Evolutionary conservation across 2,797 vertebrate species (phyloP).

Genomic region (Smutsia gigantea): DNA sequence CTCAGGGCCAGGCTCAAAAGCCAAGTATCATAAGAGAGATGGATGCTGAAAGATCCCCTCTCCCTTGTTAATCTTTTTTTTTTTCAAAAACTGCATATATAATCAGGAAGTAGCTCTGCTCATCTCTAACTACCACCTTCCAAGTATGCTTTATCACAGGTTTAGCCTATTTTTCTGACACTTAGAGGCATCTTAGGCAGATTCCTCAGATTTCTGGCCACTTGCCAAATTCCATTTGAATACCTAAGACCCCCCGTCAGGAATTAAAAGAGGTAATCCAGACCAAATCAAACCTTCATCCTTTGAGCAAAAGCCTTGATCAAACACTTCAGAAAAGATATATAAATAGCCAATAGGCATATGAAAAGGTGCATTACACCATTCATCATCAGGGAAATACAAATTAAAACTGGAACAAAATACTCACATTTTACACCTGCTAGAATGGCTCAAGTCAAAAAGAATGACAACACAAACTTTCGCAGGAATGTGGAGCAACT

Average conservation of each 20-base stretch:
- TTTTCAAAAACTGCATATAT: not conserved
- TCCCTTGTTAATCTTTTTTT: not conserved
- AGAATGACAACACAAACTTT: not conserved
- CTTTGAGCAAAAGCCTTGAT: not conserved
- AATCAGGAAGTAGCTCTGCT: not conserved
- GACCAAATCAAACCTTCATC: not conserved
- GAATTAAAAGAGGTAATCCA: not conserved
- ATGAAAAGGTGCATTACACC: not conserved
- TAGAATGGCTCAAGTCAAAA: not conserved
- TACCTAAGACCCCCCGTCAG: not conserved
- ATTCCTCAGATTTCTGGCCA: not conserved
- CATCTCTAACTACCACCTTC: not conserved
- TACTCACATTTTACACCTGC: not conserved
- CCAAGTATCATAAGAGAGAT: rapidly evolving
- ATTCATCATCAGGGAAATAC: not conserved
- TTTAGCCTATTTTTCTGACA: not conserved
- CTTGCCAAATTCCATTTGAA: not conserved
- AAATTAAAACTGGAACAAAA: not conserved
- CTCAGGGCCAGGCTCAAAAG: not conserved
- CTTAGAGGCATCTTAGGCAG: not conserved
- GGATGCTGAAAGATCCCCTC: not conserved
- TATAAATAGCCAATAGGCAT: not conserved
- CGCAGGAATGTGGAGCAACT: not conserved
- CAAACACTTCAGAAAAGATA: not conserved
- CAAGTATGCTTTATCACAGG: not conserved